Percentiles rank a stretch among this genome's conserved stretches.
Conservation (phyloP, 1,140 invertebrate genomes). For the Lepidotrigona ventralis region DNA sequence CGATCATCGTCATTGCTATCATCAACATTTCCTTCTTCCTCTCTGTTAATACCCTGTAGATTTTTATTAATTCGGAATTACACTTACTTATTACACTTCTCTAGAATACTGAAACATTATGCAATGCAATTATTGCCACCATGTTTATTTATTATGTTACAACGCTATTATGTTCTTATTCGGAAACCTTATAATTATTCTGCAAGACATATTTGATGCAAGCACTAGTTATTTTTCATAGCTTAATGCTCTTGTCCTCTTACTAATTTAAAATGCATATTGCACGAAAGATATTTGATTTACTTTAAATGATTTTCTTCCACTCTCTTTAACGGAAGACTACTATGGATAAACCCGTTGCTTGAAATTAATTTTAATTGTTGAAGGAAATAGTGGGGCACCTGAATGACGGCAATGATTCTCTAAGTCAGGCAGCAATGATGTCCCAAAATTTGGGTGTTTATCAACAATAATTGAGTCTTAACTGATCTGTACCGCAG, state of each 20-base stretch:
- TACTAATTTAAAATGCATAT: too few species aligned
- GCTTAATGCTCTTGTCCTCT: conserved; percentile 53
- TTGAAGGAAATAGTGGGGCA: conserved; percentile 85
- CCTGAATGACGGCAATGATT: conserved; percentile 85
- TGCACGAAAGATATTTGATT: too few species aligned
- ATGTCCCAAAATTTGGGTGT: conserved; percentile 70
- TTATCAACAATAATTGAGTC: conserved; percentile 73
- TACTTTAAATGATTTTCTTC: conserved; percentile 21
- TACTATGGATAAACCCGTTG: conserved; percentile 82
- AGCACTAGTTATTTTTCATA: conserved; percentile 61
- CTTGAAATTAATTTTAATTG: conserved; percentile 90
- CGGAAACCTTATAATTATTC: conserved; percentile 56
- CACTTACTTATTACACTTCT: too few species aligned
- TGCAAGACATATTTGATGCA: conserved; percentile 61
- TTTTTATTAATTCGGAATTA: too few species aligned
- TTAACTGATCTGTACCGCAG: conserved; percentile 75
- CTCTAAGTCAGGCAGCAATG: conserved; percentile 76
- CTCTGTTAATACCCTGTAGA: too few species aligned
- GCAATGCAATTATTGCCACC: conserved; percentile 6
- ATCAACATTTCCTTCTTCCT: conserved; percentile 33
- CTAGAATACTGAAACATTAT: conserved; percentile 34
- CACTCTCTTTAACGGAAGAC: conserved; percentile 64
- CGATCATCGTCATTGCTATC: too few species aligned
- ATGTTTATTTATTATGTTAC: conserved; percentile 42
- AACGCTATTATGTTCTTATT: conserved; percentile 36